Conservation (phyloP, 92 coral and sea anemone species). For the Epizoanthus fatuus region DNA sequence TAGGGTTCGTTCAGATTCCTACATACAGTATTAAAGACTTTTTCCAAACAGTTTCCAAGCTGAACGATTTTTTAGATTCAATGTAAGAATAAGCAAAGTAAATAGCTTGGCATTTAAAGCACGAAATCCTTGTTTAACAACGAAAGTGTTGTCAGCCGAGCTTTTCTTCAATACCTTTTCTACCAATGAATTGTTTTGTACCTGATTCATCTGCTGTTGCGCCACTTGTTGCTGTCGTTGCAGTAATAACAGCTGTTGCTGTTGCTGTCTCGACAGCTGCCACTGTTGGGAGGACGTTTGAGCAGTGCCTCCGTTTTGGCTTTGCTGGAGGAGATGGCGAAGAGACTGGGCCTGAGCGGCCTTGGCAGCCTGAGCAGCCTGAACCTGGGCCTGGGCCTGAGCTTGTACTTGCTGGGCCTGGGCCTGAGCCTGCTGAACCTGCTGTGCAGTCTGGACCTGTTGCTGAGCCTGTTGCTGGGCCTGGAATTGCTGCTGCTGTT, state of each 20-base stretch:
- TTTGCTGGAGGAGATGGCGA: conserved; percentile 42
- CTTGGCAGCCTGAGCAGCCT: conserved; percentile 64
- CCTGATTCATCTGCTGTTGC: conserved; percentile 60
- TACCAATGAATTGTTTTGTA: not conserved
- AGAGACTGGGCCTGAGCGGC: conserved; percentile 20
- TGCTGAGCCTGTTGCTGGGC: conserved; percentile 68
- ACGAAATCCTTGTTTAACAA: too few species aligned
- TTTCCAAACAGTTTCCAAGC: too few species aligned
- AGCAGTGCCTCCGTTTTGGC: not conserved
- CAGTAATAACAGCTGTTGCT: conserved; percentile 39
- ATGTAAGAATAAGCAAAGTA: too few species aligned
- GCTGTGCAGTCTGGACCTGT: conserved; percentile 75
- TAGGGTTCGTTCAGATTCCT: too few species aligned
- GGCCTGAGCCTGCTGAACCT: conserved; percentile 68
- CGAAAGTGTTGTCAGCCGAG: too few species aligned
- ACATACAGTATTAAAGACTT: too few species aligned
- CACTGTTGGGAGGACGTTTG: conserved; percentile 43
- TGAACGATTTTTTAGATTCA: too few species aligned
- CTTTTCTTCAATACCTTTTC: too few species aligned
- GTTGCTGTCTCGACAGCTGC: conserved; percentile 48
- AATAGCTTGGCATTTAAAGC: too few species aligned
- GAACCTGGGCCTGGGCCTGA: conserved; percentile 65
- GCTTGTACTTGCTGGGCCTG: conserved; percentile 72
- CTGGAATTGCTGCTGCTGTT: conserved; percentile 15
- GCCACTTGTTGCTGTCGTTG: conserved; percentile 52